Evolutionary conservation across 2,888 invertebrate species (phyloP).

Genomic region (Meghimatium bilineatum): DNA sequence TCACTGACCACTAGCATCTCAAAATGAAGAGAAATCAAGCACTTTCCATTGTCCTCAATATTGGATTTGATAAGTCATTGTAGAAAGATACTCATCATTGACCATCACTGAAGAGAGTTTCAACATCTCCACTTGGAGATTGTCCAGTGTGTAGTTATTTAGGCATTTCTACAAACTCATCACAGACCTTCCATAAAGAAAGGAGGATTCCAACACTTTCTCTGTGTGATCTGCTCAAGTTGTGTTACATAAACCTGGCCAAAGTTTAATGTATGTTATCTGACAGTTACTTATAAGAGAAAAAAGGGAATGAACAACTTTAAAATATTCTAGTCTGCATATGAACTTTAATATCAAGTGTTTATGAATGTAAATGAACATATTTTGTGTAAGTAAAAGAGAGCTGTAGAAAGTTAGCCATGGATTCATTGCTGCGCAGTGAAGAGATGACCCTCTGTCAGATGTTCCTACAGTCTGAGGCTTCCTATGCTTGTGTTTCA

Average conservation of each 20-base stretch:
- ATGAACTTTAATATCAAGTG: no score
- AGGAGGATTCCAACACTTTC: no score
- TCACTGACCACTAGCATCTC: no score
- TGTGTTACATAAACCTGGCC: background rate
- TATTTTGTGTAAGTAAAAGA: background rate
- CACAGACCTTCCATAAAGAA: no score
- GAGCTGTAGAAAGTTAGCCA: background rate
- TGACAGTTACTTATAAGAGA: background rate
- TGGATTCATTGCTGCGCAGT: constrained; percentile 89
- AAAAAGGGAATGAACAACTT: no score
- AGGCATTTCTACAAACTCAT: no score
- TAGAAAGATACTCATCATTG: no score
- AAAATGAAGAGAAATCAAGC: no score
- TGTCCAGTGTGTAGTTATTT: no score
- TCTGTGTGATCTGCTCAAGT: background rate
- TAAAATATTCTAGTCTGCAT: no score
- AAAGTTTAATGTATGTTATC: background rate
- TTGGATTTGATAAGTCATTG: no score
- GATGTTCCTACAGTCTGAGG: constrained; percentile 96
- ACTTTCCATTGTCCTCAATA: no score
- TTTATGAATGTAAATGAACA: background rate
- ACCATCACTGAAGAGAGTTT: background rate
- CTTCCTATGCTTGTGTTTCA: constrained; percentile 94
- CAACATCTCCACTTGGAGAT: background rate
- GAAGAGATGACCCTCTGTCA: constrained; percentile 99